Base-by-base conservation (phyloP, 35 echinoderm and acorn worm species). In the Apostichopus japonicus region DNA sequence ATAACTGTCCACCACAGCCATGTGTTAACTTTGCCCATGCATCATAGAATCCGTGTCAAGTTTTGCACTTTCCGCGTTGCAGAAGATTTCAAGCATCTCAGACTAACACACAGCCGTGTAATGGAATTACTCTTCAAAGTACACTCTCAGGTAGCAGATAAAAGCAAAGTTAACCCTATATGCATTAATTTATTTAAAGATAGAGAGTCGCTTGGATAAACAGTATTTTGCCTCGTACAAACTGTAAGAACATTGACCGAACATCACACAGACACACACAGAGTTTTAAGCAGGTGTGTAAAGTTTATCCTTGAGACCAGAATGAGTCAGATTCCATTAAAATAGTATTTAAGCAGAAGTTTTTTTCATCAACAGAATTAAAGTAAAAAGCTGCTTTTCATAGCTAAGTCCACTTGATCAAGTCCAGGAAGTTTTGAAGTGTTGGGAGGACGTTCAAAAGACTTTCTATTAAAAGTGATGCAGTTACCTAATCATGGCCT, bases 1-100 rank as follows among this genome's bases (percentile, higher is more conserved):
- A 44, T 44, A 44, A 44, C 63, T 67, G 63, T 67, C 63, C 13
- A 67, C 6, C 63, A 67, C 63, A 67, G 54, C 19, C 17, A 83
- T 54, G 79, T 83, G 79, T 83, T 83, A 83, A 83, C 79, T 83
- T 83, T 83, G 79, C 79, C 79, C 4, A 83, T 9, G 79, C 54
- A 83, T 54, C 54, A 11, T 10, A 44, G 54, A 33, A 83, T 54
- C 79, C 19, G 79, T 83, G 79, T 54, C 79, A 83, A 17, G 5
- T 54, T 83, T 83, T 83, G 51, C 79, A 83, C 79, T 83, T 83
- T 83, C 51, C n/a, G 11, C 63, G 63, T 15, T 10, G 8, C 7
- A 67, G 63, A 19, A 19, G 63, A 67, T 67, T 67, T 11, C 63
- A 67, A 67, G 19, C 63, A 67, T 11, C 63, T 11, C 19, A 15